phyloP scores from a whole-genome alignment of 2,888 invertebrate genomes.

The Stenurella melanura region DNA sequence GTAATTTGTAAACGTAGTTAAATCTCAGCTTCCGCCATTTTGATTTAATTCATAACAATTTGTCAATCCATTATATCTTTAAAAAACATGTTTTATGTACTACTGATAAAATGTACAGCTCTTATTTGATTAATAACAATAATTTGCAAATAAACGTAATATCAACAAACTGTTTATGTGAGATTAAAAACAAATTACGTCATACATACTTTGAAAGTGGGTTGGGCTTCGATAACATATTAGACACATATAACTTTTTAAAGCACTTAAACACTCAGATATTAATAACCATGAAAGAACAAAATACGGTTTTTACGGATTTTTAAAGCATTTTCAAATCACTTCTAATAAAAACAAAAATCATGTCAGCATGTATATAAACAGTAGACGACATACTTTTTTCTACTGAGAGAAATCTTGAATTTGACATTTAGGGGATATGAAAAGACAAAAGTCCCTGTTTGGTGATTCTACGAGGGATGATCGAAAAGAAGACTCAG shows the following conservation, averaged over 20 bases:
- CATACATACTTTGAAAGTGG: constrained; percentile 52
- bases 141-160: constrained; percentile 25
- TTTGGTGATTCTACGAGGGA: constrained; percentile 24
- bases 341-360: neutral
- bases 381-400: constrained; percentile 22
- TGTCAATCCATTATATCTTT: neutral
- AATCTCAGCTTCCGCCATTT: constrained; percentile 36
- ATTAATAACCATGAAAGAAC: neutral
- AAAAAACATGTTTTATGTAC: neutral
- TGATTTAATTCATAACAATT: constrained; percentile 38
- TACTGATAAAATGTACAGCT: constrained; percentile 16
- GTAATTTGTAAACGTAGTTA: constrained; percentile 30
- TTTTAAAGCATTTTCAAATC: constrained; percentile 7
- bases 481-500: too few relatives aligned
- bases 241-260: constrained; percentile 13
- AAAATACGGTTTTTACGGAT: neutral
- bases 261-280: neutral
- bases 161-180: constrained; percentile 35
- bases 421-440: constrained; percentile 7
- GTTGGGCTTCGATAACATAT: constrained; percentile 43
- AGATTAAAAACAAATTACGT: constrained; percentile 57
- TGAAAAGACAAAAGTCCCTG: constrained; percentile 13
- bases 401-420: neutral
- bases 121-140: constrained; percentile 19
- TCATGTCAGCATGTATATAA: constrained; percentile 23